Evolutionary conservation across 2,113 vertebrate species (phyloP).

Genomic region (Sander vitreus): DNA sequence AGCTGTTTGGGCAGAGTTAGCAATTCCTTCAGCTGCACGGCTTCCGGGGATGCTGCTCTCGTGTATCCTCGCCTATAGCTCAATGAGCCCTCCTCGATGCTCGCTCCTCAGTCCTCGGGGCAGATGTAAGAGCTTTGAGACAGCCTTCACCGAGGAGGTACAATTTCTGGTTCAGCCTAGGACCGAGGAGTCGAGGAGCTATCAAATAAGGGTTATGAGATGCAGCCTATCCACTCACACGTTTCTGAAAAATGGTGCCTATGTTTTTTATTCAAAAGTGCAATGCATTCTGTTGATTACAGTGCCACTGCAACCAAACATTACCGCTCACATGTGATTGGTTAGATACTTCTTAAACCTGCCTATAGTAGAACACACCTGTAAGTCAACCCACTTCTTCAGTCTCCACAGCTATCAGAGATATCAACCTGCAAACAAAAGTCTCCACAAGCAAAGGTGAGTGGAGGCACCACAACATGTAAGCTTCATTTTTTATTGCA

Average conservation of each 20-base stretch:
- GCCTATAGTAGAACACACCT: slow-evolving; percentile 15
- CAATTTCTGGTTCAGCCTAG: no score
- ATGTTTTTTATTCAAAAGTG: not conserved
- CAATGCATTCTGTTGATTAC: slow-evolving; percentile 2
- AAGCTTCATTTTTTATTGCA: not conserved
- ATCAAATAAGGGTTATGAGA: no score
- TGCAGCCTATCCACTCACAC: no score
- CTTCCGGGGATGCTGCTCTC: no score
- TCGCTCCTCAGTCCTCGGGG: no score
- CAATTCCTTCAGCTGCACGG: no score
- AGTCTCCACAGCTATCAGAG: slow-evolving; percentile 39
- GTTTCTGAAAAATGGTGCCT: not conserved
- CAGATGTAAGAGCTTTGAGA: no score
- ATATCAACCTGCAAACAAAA: slow-evolving; percentile 44
- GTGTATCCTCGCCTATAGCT: no score
- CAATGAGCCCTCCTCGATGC: no score
- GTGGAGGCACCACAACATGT: not conserved
- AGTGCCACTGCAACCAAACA: slow-evolving; percentile 44
- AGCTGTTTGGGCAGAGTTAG: no score
- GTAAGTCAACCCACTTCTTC: slow-evolving; percentile 34
- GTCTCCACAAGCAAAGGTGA: slow-evolving; percentile 57
- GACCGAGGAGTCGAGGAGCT: no score
- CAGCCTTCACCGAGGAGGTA: no score
- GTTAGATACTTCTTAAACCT: slow-evolving; percentile 31
- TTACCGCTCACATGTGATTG: slow-evolving; percentile 65